Conservation (phyloP, 2,797 vertebrate species). For the Valencia hispanica region DNA sequence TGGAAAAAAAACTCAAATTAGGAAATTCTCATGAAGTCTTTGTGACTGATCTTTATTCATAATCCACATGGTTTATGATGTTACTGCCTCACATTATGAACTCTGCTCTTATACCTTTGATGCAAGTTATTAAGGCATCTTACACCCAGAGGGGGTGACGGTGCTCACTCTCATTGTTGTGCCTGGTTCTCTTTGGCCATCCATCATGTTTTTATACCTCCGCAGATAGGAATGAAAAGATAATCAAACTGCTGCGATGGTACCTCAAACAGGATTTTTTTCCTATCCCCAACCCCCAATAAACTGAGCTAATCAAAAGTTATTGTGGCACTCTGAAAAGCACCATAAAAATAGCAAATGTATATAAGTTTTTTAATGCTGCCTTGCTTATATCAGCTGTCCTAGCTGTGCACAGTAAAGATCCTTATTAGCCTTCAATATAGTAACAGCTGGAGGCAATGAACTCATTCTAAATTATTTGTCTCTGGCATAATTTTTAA, state of each 20-base stretch:
- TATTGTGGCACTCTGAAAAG: constrained; percentile 78
- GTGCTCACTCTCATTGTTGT: constrained; percentile 31
- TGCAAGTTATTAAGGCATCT: constrained; percentile 64
- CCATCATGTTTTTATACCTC: constrained; percentile 77
- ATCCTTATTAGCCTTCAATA: constrained; percentile 58
- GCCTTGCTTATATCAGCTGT: constrained; percentile 59
- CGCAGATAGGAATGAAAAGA: constrained; percentile 79
- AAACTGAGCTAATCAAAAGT: constrained; percentile 83
- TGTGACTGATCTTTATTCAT: constrained; percentile 39
- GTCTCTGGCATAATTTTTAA: constrained; percentile 40
- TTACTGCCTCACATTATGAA: constrained; percentile 53
- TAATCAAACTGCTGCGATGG: constrained; percentile 75
- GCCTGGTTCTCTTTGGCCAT: constrained; percentile 54
- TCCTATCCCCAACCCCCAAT: constrained; percentile 54
- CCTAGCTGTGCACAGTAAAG: constrained; percentile 37
- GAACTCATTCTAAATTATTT: constrained; percentile 49
- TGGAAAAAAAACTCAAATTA: constrained; percentile 12
- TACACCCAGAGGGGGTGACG: constrained; percentile 47
- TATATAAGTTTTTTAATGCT: constrained; percentile 76
- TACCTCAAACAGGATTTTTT: constrained; percentile 61
- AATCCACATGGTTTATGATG: constrained; percentile 44
- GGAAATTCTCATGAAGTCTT: constrained; percentile 29
- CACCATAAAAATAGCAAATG: constrained; percentile 80
- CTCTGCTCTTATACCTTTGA: constrained; percentile 50
- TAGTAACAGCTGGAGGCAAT: constrained; percentile 62